Percentiles rank a stretch among this genome's conserved stretches.
These are phyloP conservation scores for Drosophila neotestacea DNA, from an alignment of 2,888 invertebrate species.

Conservation along the genomic window DNA sequence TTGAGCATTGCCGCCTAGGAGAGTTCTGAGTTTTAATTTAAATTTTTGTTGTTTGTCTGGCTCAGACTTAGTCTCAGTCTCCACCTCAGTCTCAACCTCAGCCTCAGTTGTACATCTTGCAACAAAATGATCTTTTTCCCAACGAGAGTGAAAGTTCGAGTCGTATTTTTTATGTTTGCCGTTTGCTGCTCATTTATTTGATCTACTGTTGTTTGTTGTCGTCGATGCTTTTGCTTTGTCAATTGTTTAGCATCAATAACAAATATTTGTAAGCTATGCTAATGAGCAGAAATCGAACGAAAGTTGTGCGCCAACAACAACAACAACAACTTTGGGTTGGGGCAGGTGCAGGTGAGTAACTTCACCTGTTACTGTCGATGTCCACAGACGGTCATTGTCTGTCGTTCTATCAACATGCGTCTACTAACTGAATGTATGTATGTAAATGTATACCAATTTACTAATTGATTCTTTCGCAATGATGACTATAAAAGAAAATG, in stretches of 20 bases:
- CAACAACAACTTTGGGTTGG: too few relatives aligned
- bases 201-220: constrained; percentile 22
- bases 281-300: constrained; percentile 67
- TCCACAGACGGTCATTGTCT: neutral
- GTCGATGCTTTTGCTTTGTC: constrained; percentile 37
- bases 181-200: constrained; percentile 46
- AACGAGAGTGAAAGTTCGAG: constrained; percentile 68
- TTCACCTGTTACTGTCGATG: too few relatives aligned
- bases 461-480: too few relatives aligned
- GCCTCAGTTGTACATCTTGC: constrained; percentile 38
- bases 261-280: constrained; percentile 70
- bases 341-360: too few relatives aligned
- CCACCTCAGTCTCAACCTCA: neutral
- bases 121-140: constrained; percentile 48
- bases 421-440: too few relatives aligned
- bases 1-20: too few relatives aligned
- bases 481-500: too few relatives aligned
- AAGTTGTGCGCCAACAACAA: constrained; percentile 19
- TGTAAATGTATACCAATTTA: too few relatives aligned
- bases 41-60: too few relatives aligned
- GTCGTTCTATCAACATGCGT: constrained; percentile 19
- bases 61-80: too few relatives aligned
- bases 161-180: constrained; percentile 21
- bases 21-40: too few relatives aligned
- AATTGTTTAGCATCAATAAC: constrained; percentile 72